A percentile compares a stretch with the other conserved stretches of the same genome.
Evolutionary conservation across 2,113 vertebrate genomes (phyloP).

Genomic region (Carlito syrichta): DNA sequence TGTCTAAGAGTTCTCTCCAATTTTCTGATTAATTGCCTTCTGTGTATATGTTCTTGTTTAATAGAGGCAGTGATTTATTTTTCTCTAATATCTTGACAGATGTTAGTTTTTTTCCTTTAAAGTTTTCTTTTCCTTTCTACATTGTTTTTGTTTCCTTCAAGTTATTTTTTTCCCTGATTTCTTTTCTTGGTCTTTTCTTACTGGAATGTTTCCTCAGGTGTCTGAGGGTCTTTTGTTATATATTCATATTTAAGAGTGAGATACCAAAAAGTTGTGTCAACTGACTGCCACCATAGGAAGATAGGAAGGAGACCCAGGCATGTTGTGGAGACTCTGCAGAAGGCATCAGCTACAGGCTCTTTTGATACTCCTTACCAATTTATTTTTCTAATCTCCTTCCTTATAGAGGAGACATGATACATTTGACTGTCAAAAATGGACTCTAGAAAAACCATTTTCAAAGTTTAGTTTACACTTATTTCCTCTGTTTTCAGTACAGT

Average conservation of each 20-base stretch:
- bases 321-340: neutral
- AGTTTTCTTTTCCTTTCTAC: too few species aligned
- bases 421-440: neutral
- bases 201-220: neutral
- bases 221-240: neutral
- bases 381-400: neutral
- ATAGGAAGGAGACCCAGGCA: too few species aligned
- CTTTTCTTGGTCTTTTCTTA: neutral
- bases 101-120: neutral
- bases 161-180: neutral
- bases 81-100: neutral
- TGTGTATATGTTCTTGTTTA: neutral
- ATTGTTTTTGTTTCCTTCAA: neutral
- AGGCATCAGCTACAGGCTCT: neutral
- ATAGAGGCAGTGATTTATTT: neutral
- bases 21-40: neutral
- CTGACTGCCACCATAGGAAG: neutral
- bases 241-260: neutral
- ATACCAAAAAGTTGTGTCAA: neutral
- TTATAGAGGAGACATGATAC: neutral
- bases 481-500: neutral
- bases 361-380: neutral
- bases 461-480: neutral
- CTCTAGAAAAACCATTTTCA: neutral
- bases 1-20: neutral